phyloP scores from a whole-genome alignment of 2,797 vertebrate species.

The Xiphorhynchus erythropygius region DNA sequence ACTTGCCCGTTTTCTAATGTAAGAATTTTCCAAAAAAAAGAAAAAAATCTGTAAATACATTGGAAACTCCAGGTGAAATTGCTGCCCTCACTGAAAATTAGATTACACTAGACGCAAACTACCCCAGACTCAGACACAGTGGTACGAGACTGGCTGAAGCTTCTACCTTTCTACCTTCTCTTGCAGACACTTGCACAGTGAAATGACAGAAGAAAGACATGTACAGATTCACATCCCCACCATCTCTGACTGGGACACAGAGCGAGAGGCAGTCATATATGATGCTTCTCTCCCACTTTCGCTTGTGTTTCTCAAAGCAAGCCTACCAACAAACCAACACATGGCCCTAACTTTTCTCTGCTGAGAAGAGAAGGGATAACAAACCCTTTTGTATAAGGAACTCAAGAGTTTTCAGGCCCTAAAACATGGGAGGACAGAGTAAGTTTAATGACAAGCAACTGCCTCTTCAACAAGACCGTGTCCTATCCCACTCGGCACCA shows the following conservation, averaged over 20 bases:
- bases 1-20: neutral
- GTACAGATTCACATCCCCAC: neutral
- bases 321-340: neutral
- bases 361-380: neutral
- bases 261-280: neutral
- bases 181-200: neutral
- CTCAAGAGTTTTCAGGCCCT: neutral
- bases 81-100: neutral
- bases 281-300: neutral
- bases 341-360: neutral
- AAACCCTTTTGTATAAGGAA: neutral
- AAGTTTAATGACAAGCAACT: neutral
- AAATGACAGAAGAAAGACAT: neutral
- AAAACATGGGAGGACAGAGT: neutral
- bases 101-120: neutral
- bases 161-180: neutral
- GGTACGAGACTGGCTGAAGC: neutral
- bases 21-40: neutral
- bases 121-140: neutral
- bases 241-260: neutral
- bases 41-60: neutral
- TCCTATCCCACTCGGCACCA: neutral
- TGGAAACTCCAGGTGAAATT: neutral
- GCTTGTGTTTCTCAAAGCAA: neutral
- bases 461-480: neutral